A percentile compares a stretch with the other conserved stretches of the same genome.
Evolutionary conservation across 2,797 vertebrate genomes (phyloP).

Genomic region (Molossus molossus): DNA sequence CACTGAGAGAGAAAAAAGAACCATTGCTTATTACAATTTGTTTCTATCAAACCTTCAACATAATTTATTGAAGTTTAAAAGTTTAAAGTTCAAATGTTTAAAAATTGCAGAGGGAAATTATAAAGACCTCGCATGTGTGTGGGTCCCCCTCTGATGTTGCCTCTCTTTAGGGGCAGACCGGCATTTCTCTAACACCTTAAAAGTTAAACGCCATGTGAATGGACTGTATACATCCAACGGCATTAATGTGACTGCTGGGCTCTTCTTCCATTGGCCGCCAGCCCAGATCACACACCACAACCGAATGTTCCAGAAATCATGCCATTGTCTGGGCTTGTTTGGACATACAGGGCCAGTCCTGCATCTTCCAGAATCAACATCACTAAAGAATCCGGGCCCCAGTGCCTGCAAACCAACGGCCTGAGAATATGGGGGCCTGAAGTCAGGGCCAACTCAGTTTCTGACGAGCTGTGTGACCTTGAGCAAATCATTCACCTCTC

Average conservation of each 20-base stretch:
- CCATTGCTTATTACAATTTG: constrained; percentile 52
- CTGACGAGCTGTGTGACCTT: constrained; percentile 14
- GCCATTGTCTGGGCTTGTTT: not conserved
- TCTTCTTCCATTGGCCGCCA: constrained; percentile 41
- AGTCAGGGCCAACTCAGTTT: not conserved
- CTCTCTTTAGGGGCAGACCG: not conserved
- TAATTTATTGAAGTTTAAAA: constrained; percentile 77
- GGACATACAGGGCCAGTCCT: not conserved
- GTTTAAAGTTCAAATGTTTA: constrained; percentile 78
- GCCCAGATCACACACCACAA: not conserved
- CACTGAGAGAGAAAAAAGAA: constrained; percentile 1
- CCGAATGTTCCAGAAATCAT: not conserved
- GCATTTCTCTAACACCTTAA: constrained; percentile 70
- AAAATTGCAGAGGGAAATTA: constrained; percentile 46
- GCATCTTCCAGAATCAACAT: not conserved
- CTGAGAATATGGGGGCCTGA: not conserved
- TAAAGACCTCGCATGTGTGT: not conserved
- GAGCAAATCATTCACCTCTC: not conserved
- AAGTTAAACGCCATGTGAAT: constrained; percentile 7
- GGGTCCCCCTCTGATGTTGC: not conserved
- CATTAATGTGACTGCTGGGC: not conserved
- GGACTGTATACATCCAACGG: not conserved
- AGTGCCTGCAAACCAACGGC: not conserved
- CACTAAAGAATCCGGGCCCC: not conserved
- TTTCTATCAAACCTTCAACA: constrained; percentile 70